These are phyloP conservation scores for Silurus glanis DNA, from an alignment of 2,113 vertebrate species.

Conservation along the genomic window DNA sequence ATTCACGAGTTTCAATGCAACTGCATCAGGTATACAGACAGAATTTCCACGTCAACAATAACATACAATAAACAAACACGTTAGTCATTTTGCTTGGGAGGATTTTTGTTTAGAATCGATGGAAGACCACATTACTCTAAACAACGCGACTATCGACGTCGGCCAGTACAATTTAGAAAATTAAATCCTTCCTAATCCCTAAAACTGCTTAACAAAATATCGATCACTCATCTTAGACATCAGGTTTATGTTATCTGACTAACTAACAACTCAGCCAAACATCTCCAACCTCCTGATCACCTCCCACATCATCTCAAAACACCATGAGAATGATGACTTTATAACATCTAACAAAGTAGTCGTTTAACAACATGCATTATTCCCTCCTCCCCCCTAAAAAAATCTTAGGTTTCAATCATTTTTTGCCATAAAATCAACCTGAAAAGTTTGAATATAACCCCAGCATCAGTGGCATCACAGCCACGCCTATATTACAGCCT, in stretches of 20 bases:
- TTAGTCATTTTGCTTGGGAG: not conserved
- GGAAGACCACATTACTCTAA: not conserved
- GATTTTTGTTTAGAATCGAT: not conserved
- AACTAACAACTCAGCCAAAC: not conserved
- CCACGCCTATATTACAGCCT: slow-evolving; percentile 66
- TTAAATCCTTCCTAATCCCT: too few species aligned
- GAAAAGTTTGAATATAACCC: not conserved
- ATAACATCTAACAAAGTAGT: not conserved
- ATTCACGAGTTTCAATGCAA: too few species aligned
- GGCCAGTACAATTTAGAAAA: not conserved
- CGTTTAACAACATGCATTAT: not conserved
- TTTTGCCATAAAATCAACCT: not conserved
- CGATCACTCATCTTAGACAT: not conserved
- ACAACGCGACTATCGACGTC: not conserved
- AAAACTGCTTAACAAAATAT: too few species aligned
- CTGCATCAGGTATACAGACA: not conserved
- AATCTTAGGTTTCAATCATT: not conserved
- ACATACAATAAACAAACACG: not conserved
- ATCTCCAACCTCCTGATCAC: not conserved
- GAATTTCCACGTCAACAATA: too few species aligned
- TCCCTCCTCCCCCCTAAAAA: not conserved
- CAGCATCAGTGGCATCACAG: slow-evolving; percentile 53
- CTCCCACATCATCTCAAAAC: not conserved
- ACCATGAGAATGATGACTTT: not conserved
- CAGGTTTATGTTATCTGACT: not conserved